Evolutionary conservation across 2,888 invertebrate genomes (phyloP).

Genomic region (Anoplius nigerrimus): DNA sequence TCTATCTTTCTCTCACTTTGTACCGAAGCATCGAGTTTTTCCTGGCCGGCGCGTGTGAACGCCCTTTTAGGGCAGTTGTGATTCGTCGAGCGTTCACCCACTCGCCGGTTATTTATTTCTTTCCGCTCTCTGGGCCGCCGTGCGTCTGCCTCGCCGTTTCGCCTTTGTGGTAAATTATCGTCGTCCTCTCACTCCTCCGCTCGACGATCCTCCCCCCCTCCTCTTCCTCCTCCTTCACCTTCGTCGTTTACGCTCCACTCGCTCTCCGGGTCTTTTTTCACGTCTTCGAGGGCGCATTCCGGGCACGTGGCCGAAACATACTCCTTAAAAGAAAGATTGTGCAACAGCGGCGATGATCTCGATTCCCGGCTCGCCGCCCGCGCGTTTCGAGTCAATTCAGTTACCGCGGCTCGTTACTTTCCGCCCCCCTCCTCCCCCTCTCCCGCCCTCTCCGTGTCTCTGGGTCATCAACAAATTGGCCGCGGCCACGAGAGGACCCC

Average conservation of each 20-base stretch:
- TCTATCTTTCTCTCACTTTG: neutral
- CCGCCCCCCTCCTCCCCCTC: neutral
- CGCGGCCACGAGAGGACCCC: too few relatives aligned
- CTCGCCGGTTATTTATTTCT: slow-evolving; percentile 50
- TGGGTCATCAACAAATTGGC: too few relatives aligned
- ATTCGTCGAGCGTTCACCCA: slow-evolving; percentile 44
- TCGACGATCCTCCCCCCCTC: slow-evolving; percentile 23
- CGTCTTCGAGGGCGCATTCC: neutral
- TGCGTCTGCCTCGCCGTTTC: slow-evolving; percentile 32
- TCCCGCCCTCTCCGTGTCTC: neutral
- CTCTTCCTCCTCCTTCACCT: slow-evolving; percentile 4
- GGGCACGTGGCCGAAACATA: slow-evolving; percentile 1
- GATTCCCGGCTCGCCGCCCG: neutral
- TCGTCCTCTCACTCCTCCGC: slow-evolving; percentile 28
- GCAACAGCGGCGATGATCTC: slow-evolving; percentile 1
- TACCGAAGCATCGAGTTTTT: neutral
- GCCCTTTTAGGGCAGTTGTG: slow-evolving; percentile 28
- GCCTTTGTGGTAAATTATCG: slow-evolving; percentile 51
- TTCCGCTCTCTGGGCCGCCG: slow-evolving; percentile 35
- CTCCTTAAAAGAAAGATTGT: slow-evolving; percentile 6
- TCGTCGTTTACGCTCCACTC: too few relatives aligned
- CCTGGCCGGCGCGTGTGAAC: slow-evolving; percentile 8
- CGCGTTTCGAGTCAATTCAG: slow-evolving; percentile 1
- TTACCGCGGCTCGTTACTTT: neutral
- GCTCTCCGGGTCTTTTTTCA: neutral